Percentiles rank a stretch among this genome's conserved stretches.
These are phyloP conservation scores for Liopterus haemorrhoidalis DNA, from an alignment of 2,888 invertebrate species.

Conservation along the genomic window DNA sequence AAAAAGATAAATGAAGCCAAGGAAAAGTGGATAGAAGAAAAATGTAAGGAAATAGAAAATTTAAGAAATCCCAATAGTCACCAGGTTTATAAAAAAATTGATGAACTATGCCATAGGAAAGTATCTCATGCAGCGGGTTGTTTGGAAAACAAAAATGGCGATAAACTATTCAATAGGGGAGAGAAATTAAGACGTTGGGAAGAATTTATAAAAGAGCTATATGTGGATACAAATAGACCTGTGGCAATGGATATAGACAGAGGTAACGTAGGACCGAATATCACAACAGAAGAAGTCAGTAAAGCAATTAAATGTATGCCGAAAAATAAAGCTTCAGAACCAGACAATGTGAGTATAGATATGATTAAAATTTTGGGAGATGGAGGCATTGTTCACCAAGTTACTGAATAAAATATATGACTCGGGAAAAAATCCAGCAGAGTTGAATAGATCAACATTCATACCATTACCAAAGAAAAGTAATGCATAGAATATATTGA, in stretches of 20 bases:
- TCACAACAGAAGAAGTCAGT: constrained; percentile 12
- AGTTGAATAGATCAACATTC: constrained; percentile 20
- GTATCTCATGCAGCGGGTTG: neutral
- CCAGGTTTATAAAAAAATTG: neutral
- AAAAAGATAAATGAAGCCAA: neutral
- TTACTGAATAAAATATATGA: constrained; percentile 24
- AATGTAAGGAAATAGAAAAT: constrained; percentile 1
- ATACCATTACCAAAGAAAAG: constrained; percentile 25
- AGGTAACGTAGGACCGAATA: neutral
- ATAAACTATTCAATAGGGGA: neutral
- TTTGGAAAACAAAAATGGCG: neutral
- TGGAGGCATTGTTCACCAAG: constrained; percentile 17
- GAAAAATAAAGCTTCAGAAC: neutral
- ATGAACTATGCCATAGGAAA: neutral
- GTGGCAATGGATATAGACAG: neutral
- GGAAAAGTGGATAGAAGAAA: neutral
- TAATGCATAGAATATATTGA: constrained; percentile 24
- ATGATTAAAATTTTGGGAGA: constrained; percentile 26
- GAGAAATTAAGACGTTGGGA: neutral
- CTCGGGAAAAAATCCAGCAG: constrained; percentile 17
- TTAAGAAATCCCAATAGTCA: neutral
- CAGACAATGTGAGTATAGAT: constrained; percentile 16
- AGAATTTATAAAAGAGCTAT: neutral
- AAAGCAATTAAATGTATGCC: constrained; percentile 7
- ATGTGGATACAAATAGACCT: neutral